phyloP scores from a whole-genome alignment of 2,113 vertebrate genomes.

The Falcunculus frontatus region DNA sequence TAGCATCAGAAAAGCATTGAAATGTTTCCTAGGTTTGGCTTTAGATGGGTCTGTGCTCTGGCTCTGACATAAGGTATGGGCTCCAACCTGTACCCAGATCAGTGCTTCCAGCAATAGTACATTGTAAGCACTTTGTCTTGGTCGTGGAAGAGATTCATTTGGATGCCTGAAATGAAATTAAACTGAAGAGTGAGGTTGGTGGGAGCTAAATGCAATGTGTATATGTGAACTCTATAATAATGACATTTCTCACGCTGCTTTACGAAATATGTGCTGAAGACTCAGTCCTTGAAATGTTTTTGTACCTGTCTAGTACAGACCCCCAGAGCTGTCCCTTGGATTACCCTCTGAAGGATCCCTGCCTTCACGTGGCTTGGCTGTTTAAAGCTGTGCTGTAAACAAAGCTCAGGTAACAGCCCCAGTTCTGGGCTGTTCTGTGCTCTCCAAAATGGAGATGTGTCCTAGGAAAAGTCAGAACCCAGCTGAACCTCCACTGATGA shows the following conservation, averaged over 20 bases:
- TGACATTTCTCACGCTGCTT: background rate
- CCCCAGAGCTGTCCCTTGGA: background rate
- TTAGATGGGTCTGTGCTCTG: background rate
- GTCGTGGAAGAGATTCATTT: background rate
- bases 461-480: background rate
- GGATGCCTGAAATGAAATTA: background rate
- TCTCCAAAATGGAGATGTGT: background rate
- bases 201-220: background rate
- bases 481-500: background rate
- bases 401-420: background rate
- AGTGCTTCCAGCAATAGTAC: background rate
- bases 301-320: background rate
- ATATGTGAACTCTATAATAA: background rate
- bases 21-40: background rate
- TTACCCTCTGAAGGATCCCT: background rate
- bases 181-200: background rate
- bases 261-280: background rate
- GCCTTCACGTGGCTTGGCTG: rapidly evolving
- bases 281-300: background rate
- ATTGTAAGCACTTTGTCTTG: background rate
- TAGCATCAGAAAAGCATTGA: background rate
- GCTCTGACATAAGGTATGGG: background rate
- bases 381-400: background rate
- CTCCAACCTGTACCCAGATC: background rate
- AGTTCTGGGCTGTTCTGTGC: background rate